These are phyloP conservation scores for Galagoides demidoff DNA, from an alignment of 2,797 vertebrate genomes.

Conservation along the genomic window DNA sequence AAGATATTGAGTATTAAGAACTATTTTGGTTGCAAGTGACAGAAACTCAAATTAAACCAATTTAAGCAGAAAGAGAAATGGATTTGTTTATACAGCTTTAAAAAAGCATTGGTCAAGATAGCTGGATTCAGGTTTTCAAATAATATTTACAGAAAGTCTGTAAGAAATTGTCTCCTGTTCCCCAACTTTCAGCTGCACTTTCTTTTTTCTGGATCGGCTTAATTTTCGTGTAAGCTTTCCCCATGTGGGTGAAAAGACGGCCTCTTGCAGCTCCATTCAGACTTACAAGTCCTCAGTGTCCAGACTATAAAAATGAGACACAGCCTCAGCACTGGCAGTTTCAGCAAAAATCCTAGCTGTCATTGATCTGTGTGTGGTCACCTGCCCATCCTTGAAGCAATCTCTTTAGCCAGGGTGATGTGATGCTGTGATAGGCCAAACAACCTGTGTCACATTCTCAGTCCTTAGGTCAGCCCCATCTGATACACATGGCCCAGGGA, in stretches of 20 bases:
- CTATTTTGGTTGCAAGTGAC: constrained; percentile 21
- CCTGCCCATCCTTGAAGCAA: background rate
- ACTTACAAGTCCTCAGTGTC: background rate
- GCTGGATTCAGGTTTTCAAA: background rate
- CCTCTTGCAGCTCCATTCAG: background rate
- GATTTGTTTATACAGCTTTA: background rate
- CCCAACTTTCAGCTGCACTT: background rate
- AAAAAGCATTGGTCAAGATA: background rate
- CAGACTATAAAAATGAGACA: background rate
- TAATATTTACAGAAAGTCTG: background rate
- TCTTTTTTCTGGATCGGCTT: background rate
- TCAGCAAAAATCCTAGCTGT: background rate
- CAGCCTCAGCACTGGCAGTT: background rate
- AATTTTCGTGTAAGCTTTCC: background rate
- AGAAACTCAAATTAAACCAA: constrained; percentile 55
- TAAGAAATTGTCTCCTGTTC: constrained; percentile 2
- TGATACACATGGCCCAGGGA: background rate
- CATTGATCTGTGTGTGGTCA: background rate
- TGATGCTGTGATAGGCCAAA: background rate
- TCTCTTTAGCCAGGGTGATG: background rate
- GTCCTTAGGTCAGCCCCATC: background rate
- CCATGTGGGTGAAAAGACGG: background rate
- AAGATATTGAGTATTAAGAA: background rate
- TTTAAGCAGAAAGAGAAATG: background rate
- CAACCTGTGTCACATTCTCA: background rate